Evolutionary conservation across 2,797 vertebrate species (phyloP).

Genomic region (Hippoglossus hippoglossus): DNA sequence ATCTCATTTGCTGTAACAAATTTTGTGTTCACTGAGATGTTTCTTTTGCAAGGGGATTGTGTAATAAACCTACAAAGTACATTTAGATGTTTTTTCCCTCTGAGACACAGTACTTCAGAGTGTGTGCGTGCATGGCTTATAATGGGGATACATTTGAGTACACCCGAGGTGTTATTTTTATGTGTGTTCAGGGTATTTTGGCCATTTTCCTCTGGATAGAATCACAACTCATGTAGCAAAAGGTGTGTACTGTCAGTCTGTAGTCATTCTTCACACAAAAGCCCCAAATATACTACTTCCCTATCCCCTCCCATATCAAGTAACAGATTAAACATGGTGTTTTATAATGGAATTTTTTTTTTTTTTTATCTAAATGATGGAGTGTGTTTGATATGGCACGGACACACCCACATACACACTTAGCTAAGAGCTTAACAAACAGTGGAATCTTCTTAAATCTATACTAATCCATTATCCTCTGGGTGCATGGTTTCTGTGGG

Average conservation of each 20-base stretch:
- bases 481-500: conserved; percentile 75
- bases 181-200: neutral
- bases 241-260: conserved; percentile 2
- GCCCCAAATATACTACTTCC: neutral
- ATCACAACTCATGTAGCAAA: neutral
- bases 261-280: conserved; percentile 1
- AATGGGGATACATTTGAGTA: neutral
- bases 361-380: conserved; percentile 50
- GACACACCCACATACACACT: conserved; percentile 32
- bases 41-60: conserved; percentile 3
- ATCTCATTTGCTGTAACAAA: conserved; percentile 36
- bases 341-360: conserved; percentile 42
- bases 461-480: conserved; percentile 89
- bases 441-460: conserved; percentile 83
- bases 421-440: conserved; percentile 73
- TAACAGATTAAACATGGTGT: conserved; percentile 55
- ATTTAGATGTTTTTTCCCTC: conserved; percentile 14
- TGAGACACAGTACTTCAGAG: neutral
- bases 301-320: conserved; percentile 31
- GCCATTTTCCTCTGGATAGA: neutral
- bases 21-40: conserved; percentile 9
- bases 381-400: conserved; percentile 57
- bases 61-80: neutral
- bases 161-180: neutral
- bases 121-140: neutral